Conservation (phyloP, 2,113 vertebrate species). For the Telmatochromis sp. region DNA sequence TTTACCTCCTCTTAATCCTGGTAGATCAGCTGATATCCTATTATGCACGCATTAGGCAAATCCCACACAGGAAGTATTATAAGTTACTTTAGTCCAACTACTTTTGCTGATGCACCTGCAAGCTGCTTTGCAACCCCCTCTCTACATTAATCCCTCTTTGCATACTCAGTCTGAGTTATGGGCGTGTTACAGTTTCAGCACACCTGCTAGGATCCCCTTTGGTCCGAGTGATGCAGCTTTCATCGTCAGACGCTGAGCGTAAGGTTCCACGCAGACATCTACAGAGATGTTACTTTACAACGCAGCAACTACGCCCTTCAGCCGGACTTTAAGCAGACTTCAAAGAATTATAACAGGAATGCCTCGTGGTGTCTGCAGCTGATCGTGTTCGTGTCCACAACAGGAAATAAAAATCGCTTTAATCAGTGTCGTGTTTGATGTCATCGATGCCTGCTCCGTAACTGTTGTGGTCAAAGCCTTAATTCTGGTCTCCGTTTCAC, state of each 20-base stretch:
- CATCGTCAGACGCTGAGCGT: background rate
- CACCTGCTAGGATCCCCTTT: background rate
- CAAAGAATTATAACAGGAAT: background rate
- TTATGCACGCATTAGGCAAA: background rate
- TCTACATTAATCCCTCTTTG: background rate
- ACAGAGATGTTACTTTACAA: background rate
- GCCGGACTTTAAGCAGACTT: background rate
- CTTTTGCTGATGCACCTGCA: background rate
- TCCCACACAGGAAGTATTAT: background rate
- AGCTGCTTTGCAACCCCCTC: background rate
- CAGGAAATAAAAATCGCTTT: background rate
- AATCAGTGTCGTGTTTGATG: background rate
- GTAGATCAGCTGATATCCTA: background rate
- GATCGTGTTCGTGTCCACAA: background rate
- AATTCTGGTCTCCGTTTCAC: background rate
- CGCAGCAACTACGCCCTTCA: background rate
- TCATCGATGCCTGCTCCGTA: accelerated
- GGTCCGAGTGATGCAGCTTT: background rate
- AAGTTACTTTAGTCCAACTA: background rate
- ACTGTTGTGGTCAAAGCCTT: accelerated
- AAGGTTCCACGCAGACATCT: background rate
- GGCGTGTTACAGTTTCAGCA: background rate
- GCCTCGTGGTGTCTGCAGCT: background rate
- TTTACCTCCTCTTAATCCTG: background rate
- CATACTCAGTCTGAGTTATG: background rate